Conservation (phyloP, 1,140 invertebrate species). For the Cotesia typhae region DNA sequence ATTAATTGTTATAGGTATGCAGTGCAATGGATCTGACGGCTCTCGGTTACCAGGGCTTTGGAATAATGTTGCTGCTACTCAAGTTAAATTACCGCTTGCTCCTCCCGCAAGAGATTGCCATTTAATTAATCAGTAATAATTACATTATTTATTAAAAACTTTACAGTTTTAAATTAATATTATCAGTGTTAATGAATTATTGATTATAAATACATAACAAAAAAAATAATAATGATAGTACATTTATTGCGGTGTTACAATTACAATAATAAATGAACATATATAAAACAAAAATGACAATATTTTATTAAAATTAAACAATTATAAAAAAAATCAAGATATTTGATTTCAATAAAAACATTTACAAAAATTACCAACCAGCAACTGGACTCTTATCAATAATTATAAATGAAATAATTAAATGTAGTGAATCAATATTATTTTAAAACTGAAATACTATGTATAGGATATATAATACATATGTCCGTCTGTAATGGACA, state of each 20-base stretch:
- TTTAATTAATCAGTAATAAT: slow-evolving; percentile 17
- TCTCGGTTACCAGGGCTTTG: slow-evolving; percentile 81
- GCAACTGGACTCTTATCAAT: too few relatives aligned
- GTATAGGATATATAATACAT: slow-evolving; percentile 30
- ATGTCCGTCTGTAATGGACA: slow-evolving; percentile 22
- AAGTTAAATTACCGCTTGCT: slow-evolving; percentile 65
- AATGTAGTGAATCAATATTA: neutral
- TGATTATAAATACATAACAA: neutral
- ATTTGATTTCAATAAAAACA: too few relatives aligned
- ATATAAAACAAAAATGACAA: too few relatives aligned
- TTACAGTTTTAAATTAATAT: too few relatives aligned
- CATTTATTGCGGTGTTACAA: too few relatives aligned
- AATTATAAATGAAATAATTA: slow-evolving; percentile 5
- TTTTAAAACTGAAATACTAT: slow-evolving; percentile 22
- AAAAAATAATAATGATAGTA: slow-evolving; percentile 7
- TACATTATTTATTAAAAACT: neutral
- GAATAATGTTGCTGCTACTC: slow-evolving; percentile 70
- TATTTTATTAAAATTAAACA: too few relatives aligned
- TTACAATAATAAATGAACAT: too few relatives aligned
- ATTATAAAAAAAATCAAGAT: too few relatives aligned
- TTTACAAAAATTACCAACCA: too few relatives aligned
- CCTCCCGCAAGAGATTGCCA: slow-evolving; percentile 63
- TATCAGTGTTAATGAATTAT: neutral
- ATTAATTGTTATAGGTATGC: slow-evolving; percentile 71
- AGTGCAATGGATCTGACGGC: slow-evolving; percentile 92